These are phyloP conservation scores for Spinus pinus DNA, from an alignment of 2,797 vertebrate species.

Conservation along the genomic window DNA sequence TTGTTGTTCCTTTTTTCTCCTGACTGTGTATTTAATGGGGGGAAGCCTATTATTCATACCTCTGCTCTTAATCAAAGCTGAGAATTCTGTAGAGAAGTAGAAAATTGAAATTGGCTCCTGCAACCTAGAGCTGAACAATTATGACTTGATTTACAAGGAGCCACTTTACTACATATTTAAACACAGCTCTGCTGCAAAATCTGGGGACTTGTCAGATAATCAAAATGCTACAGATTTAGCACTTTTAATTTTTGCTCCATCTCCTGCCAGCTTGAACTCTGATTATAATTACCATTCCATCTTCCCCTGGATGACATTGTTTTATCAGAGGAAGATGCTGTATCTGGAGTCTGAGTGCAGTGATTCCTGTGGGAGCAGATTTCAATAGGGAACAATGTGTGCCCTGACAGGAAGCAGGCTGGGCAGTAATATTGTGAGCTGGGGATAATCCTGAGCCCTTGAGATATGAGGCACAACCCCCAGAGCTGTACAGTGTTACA, in stretches of 20 bases:
- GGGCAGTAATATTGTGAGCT: not conserved
- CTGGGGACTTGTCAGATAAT: constrained; percentile 75
- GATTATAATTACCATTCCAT: constrained; percentile 80
- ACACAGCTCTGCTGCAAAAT: constrained; percentile 69
- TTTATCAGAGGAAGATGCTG: constrained; percentile 67
- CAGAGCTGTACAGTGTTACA: not conserved
- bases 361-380: constrained; percentile 16
- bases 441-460: not conserved
- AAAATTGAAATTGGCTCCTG: constrained; percentile 60
- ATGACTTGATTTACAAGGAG: constrained; percentile 76
- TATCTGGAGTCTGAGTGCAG: not conserved
- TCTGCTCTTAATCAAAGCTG: constrained; percentile 71
- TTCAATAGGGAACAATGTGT: constrained; percentile 6
- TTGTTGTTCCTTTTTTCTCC: constrained; percentile 27
- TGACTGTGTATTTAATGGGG: constrained; percentile 20
- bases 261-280: constrained; percentile 74
- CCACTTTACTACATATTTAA: constrained; percentile 67
- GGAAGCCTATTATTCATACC: constrained; percentile 59
- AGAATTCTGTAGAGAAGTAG: constrained; percentile 58
- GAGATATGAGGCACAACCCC: not conserved
- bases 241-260: constrained; percentile 79
- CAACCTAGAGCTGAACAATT: constrained; percentile 70
- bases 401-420: not conserved
- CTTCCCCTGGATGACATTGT: constrained; percentile 71
- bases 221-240: constrained; percentile 77